Evolutionary conservation across 1,140 invertebrate species (phyloP).

Genomic region (Araneus ventricosus): DNA sequence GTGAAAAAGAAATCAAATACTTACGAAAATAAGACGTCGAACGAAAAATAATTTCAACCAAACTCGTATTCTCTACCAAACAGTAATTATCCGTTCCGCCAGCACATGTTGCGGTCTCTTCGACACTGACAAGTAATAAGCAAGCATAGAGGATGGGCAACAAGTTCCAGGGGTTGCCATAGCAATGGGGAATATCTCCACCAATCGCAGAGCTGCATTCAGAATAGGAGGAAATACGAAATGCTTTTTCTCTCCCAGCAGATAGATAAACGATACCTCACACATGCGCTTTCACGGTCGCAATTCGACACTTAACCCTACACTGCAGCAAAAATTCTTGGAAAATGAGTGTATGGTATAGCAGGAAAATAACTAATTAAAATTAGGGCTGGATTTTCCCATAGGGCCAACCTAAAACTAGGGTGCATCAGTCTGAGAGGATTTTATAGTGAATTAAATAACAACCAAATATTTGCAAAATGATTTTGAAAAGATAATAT

Average conservation of each 20-base stretch:
- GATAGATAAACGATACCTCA: background rate
- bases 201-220: background rate
- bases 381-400: no score
- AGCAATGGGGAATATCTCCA: background rate
- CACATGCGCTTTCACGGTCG: background rate
- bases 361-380: no score
- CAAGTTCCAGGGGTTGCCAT: constrained; percentile 28
- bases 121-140: background rate
- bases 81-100: background rate
- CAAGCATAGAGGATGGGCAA: constrained; percentile 1
- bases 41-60: background rate
- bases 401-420: no score
- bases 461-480: no score
- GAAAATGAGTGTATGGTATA: no score
- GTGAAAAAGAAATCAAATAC: background rate
- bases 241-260: background rate
- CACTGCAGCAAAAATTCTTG: no score
- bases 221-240: constrained; percentile 24
- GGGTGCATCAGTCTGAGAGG: no score
- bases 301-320: background rate
- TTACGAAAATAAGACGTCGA: background rate
- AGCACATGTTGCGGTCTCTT: background rate
- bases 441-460: no score
- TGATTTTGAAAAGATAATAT: no score
- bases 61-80: background rate